Evolutionary conservation across 2,888 invertebrate species (phyloP).

Genomic region (Tiliacea aurago): DNA sequence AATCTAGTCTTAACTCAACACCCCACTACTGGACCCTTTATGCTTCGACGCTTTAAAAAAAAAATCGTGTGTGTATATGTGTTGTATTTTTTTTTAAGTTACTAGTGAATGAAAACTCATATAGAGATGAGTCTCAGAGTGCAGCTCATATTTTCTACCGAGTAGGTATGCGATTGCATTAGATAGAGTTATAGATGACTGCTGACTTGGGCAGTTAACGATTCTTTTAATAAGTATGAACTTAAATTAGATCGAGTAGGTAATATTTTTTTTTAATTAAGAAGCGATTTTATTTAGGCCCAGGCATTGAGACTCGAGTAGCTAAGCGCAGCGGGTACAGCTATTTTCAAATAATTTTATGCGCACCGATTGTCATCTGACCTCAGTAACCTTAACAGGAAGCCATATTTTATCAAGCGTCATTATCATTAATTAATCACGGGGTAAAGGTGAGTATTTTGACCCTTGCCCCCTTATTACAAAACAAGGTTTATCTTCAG

Average conservation of each 20-base stretch:
- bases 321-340: background rate
- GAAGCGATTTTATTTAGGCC: background rate
- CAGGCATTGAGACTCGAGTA: background rate
- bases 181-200: background rate
- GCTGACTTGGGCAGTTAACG: background rate
- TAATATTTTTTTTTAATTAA: background rate
- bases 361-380: constrained; percentile 17
- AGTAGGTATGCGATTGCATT: background rate
- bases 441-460: constrained; percentile 19
- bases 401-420: constrained; percentile 20
- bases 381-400: constrained; percentile 24
- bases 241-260: no score
- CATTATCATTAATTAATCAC: constrained; percentile 21
- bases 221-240: background rate
- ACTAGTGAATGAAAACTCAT: background rate
- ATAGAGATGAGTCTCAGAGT: no score
- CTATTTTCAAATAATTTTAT: constrained; percentile 13
- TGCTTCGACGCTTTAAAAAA: no score
- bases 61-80: no score
- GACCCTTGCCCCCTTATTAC: no score
- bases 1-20: no score
- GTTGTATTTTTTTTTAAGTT: background rate
- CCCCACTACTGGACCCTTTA: no score
- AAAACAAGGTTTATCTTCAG: no score
- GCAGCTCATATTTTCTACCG: background rate